These are phyloP conservation scores for Montipora cactus DNA, from an alignment of 64 coral and sea anemone genomes.

Conservation along the genomic window DNA sequence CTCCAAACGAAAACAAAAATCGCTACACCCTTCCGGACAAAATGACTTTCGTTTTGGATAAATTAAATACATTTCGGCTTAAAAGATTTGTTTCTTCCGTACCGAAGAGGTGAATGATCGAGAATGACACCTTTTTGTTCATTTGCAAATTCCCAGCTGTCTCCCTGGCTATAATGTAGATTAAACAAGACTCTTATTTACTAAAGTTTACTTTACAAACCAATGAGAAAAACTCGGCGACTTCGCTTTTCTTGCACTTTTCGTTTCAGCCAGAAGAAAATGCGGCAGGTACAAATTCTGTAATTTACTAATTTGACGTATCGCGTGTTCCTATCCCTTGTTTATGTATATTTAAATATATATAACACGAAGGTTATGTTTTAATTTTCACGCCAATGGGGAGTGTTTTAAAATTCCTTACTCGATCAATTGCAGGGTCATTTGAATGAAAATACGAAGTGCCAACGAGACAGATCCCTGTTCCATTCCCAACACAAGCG, in stretches of 20 bases:
- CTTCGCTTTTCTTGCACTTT: neutral
- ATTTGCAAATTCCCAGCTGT: slow-evolving; percentile 21
- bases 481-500: neutral
- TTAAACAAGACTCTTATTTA: neutral
- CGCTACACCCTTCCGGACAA: slow-evolving; percentile 39
- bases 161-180: slow-evolving; percentile 8
- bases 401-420: neutral
- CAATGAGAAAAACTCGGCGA: neutral
- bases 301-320: slow-evolving; percentile 2
- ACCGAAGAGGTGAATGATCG: neutral
- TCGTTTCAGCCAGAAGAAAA: neutral
- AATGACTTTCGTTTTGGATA: slow-evolving; percentile 15
- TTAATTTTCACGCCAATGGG: slow-evolving; percentile 61
- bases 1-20: neutral
- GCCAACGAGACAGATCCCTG: neutral
- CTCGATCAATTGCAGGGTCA: slow-evolving; percentile 72
- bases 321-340: slow-evolving; percentile 35
- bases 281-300: neutral
- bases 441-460: slow-evolving; percentile 47
- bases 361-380: slow-evolving; percentile 7
- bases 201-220: neutral
- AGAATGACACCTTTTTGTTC: neutral
- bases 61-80: slow-evolving; percentile 40
- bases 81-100: slow-evolving; percentile 8
- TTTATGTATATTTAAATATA: slow-evolving; percentile 55